phyloP scores from a whole-genome alignment of 2,113 vertebrate species.

The Amblyopsis rosae region DNA sequence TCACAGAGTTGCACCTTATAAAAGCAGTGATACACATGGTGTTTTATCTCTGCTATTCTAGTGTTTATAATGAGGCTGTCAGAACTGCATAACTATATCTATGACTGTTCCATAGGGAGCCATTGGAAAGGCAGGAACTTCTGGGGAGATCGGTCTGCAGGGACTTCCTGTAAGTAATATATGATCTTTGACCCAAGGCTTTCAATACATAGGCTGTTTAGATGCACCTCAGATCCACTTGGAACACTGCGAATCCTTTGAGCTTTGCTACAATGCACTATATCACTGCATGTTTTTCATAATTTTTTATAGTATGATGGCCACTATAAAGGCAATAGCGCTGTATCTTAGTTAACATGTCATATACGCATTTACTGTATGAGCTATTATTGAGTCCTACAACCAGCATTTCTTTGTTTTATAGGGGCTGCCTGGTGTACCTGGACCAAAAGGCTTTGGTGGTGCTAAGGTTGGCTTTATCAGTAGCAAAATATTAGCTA shows the following conservation, averaged over 20 bases:
- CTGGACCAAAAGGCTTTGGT: conserved; percentile 84
- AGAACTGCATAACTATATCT: conserved; percentile 2
- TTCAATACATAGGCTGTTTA: conserved; percentile 35
- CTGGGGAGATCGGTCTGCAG: conserved; percentile 90
- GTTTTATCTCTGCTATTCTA: neutral
- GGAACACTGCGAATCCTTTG: neutral
- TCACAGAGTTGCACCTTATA: no score
- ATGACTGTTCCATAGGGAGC: conserved; percentile 79
- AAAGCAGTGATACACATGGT: no score
- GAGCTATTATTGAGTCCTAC: conserved; percentile 1
- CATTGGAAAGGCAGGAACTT: conserved; percentile 85
- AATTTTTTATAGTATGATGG: neutral
- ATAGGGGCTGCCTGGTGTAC: conserved; percentile 89
- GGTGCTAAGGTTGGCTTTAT: conserved; percentile 85
- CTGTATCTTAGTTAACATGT: neutral
- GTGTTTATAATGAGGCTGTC: neutral
- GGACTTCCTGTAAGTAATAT: conserved; percentile 88
- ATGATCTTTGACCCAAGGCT: conserved; percentile 42
- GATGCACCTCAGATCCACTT: conserved; percentile 31
- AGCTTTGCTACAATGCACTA: no score
- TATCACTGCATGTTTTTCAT: neutral
- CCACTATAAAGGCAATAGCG: neutral
- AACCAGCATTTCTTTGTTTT: conserved; percentile 39
- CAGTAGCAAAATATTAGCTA: neutral
- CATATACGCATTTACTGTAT: neutral